These are phyloP conservation scores for Notodonta dromedarius DNA, from an alignment of 2,888 invertebrate species.

Conservation along the genomic window DNA sequence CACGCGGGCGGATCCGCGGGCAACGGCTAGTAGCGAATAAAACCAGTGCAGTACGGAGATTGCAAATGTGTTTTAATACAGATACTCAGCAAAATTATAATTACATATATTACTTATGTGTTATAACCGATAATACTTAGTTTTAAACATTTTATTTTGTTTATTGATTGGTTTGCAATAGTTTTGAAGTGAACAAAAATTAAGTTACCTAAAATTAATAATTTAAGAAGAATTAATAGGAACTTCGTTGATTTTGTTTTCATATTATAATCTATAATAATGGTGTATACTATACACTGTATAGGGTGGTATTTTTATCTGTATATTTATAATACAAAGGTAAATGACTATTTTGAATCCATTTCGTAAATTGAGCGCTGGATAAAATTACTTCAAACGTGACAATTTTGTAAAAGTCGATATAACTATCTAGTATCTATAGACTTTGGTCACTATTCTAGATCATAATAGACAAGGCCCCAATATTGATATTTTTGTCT, in stretches of 20 bases:
- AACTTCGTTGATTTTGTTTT: conserved; percentile 37
- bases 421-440: conserved; percentile 10
- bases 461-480: conserved; percentile 36
- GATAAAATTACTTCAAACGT: conserved; percentile 17
- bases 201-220: conserved; percentile 30
- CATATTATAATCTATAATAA: conserved; percentile 7
- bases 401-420: conserved; percentile 21
- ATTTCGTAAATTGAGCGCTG: neutral
- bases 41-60: neutral
- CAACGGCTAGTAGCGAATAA: neutral
- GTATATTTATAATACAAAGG: neutral
- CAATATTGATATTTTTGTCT: conserved; percentile 33
- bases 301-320: neutral
- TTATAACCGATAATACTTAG: conserved; percentile 43
- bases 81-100: conserved; percentile 20
- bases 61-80: neutral
- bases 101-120: conserved; percentile 35
- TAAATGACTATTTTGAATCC: neutral
- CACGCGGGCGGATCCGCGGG: too few species aligned
- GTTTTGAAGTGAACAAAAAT: conserved; percentile 29
- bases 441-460: conserved; percentile 23
- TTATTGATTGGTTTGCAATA: conserved; percentile 34
- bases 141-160: conserved; percentile 18
- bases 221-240: conserved; percentile 38
- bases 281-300: neutral